phyloP scores from a whole-genome alignment of 2,113 vertebrate genomes.

The Bolborhynchus lineola region DNA sequence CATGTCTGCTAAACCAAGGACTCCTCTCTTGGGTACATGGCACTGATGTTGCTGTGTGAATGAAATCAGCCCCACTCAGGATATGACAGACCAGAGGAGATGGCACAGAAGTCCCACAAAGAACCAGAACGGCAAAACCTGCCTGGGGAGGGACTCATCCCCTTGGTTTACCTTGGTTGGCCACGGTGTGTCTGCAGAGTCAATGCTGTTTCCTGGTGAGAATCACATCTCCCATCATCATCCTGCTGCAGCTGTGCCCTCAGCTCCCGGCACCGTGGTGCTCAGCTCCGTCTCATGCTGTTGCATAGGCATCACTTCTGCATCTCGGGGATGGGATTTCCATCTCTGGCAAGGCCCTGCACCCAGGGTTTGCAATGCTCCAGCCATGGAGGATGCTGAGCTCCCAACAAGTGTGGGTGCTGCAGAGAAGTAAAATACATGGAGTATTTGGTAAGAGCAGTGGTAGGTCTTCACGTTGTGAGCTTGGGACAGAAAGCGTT shows the following conservation, averaged over 20 bases:
- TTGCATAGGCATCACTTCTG: fast-evolving
- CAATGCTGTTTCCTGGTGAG: fast-evolving
- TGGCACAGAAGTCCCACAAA: background rate
- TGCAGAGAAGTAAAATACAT: background rate
- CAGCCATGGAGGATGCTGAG: background rate
- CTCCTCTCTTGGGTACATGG: background rate
- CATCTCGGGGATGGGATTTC: fast-evolving
- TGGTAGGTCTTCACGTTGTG: background rate
- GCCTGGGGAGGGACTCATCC: fast-evolving
- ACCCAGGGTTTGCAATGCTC: background rate
- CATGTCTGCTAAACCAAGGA: background rate
- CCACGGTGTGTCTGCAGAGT: fast-evolving
- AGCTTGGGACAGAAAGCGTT: background rate
- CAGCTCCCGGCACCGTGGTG: fast-evolving
- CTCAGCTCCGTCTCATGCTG: fast-evolving
- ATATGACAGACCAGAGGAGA: background rate
- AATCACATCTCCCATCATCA: background rate
- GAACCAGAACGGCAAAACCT: background rate
- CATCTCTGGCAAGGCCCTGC: background rate
- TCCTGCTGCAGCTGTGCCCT: background rate
- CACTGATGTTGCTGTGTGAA: background rate
- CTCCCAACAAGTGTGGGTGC: background rate
- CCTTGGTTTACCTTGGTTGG: background rate
- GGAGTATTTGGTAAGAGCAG: background rate
- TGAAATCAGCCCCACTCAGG: background rate